Base-by-base conservation (phyloP, 1,140 invertebrate species). In the Hycleus phaleratus region DNA sequence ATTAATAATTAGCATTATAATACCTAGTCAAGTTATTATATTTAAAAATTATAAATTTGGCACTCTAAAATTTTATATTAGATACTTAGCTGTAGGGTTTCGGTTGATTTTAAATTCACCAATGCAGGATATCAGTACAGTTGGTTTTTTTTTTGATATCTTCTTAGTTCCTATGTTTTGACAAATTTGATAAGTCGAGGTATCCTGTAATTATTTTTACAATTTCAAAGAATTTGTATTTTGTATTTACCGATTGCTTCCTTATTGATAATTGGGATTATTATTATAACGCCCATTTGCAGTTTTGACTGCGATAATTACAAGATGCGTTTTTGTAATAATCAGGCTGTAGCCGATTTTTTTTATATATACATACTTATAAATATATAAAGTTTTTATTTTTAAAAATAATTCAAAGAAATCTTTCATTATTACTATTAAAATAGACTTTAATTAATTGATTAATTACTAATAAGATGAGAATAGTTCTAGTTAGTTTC, bases 1-100 rank as follows among this genome's bases (percentile, higher is more conserved):
- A 68, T 63, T 65, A 67, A 66, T 57, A 32, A 65, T 67, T 65
- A 67, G 65, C 56, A 11, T 63, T 67, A 67, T 59, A 60, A 58
- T 65, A 69, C 64, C 69, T 70, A 71, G 69, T 71, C 70, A 68
- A 68, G 67, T 66, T 65, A 61, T 59, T 61, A 32, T 65, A 65
- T 65, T 65, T 65, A 68, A 64, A 62, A 65, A 59, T 61, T 68
- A 66, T 58, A 57, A 55, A 55, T 69, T 65, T 66, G 65, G 60
- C 64, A 68, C 58, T 60, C 49, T 52, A 60, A 65, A 58, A 56
- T 63, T 65, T 66, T 66, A 59, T 66, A 63, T 52, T 57, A 32
- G 32, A 32, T 32, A 32, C 38, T 49, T 63, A 63, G 61, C 38
- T 38, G 42, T 65, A 60, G 59, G 46, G 40, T 54, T 61, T 51